phyloP scores from a whole-genome alignment of 2,113 vertebrate genomes.

The Siphamia tubifer region DNA sequence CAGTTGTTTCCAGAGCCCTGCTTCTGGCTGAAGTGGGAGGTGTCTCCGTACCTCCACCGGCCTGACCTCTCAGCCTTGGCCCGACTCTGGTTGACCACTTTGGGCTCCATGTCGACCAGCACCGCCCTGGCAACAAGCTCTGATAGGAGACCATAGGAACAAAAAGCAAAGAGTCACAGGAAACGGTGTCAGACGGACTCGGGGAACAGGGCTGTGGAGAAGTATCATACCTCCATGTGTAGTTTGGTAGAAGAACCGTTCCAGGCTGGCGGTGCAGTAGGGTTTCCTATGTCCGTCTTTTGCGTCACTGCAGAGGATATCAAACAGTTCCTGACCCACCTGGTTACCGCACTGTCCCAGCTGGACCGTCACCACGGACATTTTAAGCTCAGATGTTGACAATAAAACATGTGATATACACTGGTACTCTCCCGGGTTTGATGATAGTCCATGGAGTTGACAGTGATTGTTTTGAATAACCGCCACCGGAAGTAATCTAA shows the following conservation, averaged over 20 bases:
- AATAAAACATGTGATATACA: neutral
- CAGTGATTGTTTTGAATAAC: neutral
- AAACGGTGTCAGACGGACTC: too few relatives aligned
- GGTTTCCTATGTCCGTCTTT: conserved; percentile 71
- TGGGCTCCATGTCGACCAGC: conserved; percentile 96
- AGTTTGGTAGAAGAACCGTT: conserved; percentile 87
- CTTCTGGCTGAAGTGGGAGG: conserved; percentile 89
- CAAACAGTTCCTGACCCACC: conserved; percentile 88
- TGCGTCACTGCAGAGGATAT: conserved; percentile 79
- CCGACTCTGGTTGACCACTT: conserved; percentile 89
- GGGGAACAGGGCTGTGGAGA: too few relatives aligned
- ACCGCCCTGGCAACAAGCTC: conserved; percentile 86
- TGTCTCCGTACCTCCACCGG: conserved; percentile 85
- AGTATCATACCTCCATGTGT: conserved; percentile 76
- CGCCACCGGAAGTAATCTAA: conserved; percentile 11
- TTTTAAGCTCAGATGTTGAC: conserved; percentile 40
- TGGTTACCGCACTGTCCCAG: conserved; percentile 98
- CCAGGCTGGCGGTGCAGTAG: conserved; percentile 78
- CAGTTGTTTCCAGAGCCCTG: conserved; percentile 98
- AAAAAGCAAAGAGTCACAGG: neutral
- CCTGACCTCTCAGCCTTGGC: conserved; percentile 80
- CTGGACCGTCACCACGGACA: conserved; percentile 92
- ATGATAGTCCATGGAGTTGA: neutral
- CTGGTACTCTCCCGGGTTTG: neutral
- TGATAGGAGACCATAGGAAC: conserved; percentile 26